A percentile compares a stretch with the other conserved stretches of the same genome.
phyloP scores from a whole-genome alignment of 2,797 vertebrate genomes.

The Mus spretus region DNA sequence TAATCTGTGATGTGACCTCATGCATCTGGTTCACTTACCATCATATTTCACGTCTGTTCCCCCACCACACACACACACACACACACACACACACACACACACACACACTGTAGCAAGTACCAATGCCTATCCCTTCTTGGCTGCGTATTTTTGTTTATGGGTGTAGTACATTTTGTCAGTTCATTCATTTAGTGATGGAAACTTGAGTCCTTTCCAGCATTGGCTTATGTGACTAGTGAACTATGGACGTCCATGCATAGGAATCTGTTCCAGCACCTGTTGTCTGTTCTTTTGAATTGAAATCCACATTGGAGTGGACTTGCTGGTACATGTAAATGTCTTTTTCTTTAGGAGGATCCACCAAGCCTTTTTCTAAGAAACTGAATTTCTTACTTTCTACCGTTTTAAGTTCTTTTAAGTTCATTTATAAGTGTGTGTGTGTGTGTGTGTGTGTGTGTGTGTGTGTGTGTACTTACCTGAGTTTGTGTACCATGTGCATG shows the following conservation, averaged over 20 bases:
- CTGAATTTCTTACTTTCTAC: background rate
- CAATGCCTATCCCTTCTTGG: background rate
- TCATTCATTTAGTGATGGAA: background rate
- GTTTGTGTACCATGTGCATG: background rate
- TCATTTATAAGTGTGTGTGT: background rate
- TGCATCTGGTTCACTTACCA: background rate
- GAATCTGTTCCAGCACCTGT: background rate
- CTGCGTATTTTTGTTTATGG: background rate
- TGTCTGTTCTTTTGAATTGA: background rate
- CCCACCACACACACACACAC: no score
- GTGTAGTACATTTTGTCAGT: background rate
- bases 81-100: no score
- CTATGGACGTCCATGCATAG: no score
- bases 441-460: background rate
- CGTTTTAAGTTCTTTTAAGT: background rate
- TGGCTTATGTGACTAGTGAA: background rate
- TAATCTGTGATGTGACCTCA: background rate
- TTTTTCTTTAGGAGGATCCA: background rate
- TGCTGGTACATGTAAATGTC: background rate
- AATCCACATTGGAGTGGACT: background rate
- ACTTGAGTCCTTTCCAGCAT: no score
- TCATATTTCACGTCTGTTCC: background rate
- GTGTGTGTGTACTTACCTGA: background rate
- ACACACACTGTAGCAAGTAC: background rate
- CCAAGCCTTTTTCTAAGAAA: background rate